Percentiles rank a stretch among this genome's conserved stretches.
These are phyloP conservation scores for Onychorhynchus coronatus DNA, from an alignment of 2,113 vertebrate species.

Conservation along the genomic window DNA sequence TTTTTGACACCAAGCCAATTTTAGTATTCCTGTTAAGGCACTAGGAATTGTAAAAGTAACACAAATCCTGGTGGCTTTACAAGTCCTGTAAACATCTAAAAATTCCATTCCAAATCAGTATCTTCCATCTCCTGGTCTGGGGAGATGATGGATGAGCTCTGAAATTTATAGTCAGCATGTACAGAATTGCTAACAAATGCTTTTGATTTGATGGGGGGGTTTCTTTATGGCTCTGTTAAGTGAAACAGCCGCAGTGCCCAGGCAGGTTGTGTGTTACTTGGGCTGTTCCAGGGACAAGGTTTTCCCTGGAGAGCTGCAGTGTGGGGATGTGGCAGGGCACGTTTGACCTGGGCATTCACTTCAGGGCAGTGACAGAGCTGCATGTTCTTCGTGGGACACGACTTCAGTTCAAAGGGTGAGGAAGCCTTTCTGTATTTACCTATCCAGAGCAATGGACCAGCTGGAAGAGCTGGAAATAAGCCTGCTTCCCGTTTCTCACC, in stretches of 20 bases:
- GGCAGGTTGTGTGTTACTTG: not conserved
- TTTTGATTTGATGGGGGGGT: not conserved
- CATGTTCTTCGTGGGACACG: accelerated
- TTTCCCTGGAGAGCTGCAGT: not conserved
- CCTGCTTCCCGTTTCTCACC: not conserved
- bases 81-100: not conserved
- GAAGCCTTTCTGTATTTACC: not conserved
- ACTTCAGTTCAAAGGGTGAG: not conserved
- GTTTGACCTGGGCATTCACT: not conserved
- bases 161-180: not conserved
- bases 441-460: not conserved
- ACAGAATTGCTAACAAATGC: not conserved
- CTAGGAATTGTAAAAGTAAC: not conserved
- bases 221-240: not conserved
- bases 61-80: not conserved
- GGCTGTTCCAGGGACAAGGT: not conserved
- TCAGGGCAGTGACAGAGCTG: not conserved
- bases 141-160: not conserved
- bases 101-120: not conserved
- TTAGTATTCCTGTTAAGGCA: not conserved
- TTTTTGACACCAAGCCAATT: not conserved
- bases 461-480: not conserved
- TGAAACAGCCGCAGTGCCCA: too few relatives aligned
- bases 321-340: not conserved
- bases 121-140: not conserved